A percentile compares a stretch with the other conserved stretches of the same genome.
These are phyloP conservation scores for Tenualosa ilisha DNA, from an alignment of 2,797 vertebrate species.

Conservation along the genomic window DNA sequence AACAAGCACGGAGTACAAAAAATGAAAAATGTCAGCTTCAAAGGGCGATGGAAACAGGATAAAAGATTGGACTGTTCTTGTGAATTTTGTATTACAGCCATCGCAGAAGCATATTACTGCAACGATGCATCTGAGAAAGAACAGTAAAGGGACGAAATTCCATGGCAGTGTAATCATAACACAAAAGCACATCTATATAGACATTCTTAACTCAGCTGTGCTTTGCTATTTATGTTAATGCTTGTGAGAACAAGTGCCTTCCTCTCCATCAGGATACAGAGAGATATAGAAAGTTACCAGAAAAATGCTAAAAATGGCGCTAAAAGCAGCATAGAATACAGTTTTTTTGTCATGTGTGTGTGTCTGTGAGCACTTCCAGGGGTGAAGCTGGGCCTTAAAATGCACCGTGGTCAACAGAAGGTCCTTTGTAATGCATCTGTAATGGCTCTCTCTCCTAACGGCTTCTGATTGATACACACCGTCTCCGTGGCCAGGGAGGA, in stretches of 20 bases:
- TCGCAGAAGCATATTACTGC: neutral
- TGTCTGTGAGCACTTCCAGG: neutral
- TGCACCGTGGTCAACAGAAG: slow-evolving; percentile 19
- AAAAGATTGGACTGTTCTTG: neutral
- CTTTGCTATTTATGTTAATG: neutral
- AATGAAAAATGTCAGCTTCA: neutral
- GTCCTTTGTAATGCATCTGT: slow-evolving; percentile 26
- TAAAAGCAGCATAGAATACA: neutral
- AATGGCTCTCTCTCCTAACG: slow-evolving; percentile 31
- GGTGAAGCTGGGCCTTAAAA: slow-evolving; percentile 33
- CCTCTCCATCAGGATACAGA: neutral
- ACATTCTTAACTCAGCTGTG: neutral
- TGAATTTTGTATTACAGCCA: neutral
- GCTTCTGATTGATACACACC: slow-evolving; percentile 33
- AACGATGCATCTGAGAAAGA: neutral
- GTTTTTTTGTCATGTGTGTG: too few relatives aligned
- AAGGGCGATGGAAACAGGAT: neutral
- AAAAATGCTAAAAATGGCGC: neutral
- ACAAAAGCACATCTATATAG: neutral
- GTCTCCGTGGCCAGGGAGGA: slow-evolving; percentile 4
- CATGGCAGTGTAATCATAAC: neutral
- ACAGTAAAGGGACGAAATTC: neutral
- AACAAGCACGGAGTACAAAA: neutral
- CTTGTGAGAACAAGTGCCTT: slow-evolving; percentile 1
- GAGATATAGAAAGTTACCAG: neutral